A percentile compares a stretch with the other conserved stretches of the same genome.
phyloP scores from a whole-genome alignment of 2,888 invertebrate genomes.

The Nineta flava region DNA sequence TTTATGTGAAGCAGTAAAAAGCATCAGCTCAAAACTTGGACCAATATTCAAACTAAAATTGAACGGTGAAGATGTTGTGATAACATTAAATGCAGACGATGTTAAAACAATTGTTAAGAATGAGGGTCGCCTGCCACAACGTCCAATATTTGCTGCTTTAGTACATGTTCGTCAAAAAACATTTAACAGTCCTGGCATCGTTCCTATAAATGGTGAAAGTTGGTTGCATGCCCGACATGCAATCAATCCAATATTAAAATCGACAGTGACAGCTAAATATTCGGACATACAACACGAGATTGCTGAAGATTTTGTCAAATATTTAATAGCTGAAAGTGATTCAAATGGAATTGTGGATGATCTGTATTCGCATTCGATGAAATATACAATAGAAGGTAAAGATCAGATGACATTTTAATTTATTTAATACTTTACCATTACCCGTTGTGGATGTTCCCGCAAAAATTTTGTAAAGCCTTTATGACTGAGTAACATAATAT shows the following conservation, averaged over 20 bases:
- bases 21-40: conserved; percentile 29
- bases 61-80: conserved; percentile 28
- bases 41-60: conserved; percentile 29
- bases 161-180: conserved; percentile 28
- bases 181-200: conserved; percentile 33
- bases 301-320: conserved; percentile 28
- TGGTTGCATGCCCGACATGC: conserved; percentile 34
- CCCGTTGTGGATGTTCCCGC: no score
- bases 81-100: conserved; percentile 33
- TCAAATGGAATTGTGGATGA: conserved; percentile 21
- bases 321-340: conserved; percentile 21
- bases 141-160: conserved; percentile 35
- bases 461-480: no score
- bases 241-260: conserved; percentile 32
- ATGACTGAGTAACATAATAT: no score
- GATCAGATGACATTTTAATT: no score
- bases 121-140: conserved; percentile 33
- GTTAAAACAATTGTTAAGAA: conserved; percentile 28
- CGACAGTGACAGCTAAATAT: conserved; percentile 28
- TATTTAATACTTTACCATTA: not conserved
- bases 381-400: conserved; percentile 28
- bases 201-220: conserved; percentile 39
- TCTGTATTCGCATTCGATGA: conserved; percentile 24
- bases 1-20: conserved; percentile 28
- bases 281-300: conserved; percentile 25